Conservation (phyloP, 2,797 vertebrate genomes). For the Zenarchopterus dispar region DNA sequence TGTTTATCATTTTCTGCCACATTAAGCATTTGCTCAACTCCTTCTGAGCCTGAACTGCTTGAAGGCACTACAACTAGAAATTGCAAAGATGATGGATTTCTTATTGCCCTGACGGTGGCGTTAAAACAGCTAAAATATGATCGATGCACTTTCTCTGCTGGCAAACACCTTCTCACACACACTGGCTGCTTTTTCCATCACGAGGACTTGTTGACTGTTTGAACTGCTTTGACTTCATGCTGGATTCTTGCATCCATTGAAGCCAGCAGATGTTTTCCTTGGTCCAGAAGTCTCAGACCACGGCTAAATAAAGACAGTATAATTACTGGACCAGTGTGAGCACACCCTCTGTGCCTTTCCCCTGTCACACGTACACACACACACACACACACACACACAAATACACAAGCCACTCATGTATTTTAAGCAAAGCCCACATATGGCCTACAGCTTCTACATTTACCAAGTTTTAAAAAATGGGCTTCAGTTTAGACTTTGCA, state of each 20-base stretch:
- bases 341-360: slow-evolving; percentile 50
- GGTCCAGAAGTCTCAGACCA: slow-evolving; percentile 63
- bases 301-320: slow-evolving; percentile 75
- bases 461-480: slow-evolving; percentile 1
- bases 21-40: neutral
- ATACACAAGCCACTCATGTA: slow-evolving; percentile 30
- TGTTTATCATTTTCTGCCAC: neutral
- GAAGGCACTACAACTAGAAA: neutral
- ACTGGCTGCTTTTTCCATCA: neutral
- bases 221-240: slow-evolving; percentile 23
- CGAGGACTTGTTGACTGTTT: neutral
- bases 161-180: neutral
- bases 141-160: too few species aligned
- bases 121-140: too few species aligned
- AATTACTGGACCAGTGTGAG: slow-evolving; percentile 77
- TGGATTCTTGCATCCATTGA: slow-evolving; percentile 44
- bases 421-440: slow-evolving; percentile 22
- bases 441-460: slow-evolving; percentile 16
- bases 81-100: too few species aligned
- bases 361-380: slow-evolving; percentile 11
- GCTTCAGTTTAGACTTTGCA: neutral
- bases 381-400: slow-evolving; percentile 19
- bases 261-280: slow-evolving; percentile 67
- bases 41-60: neutral
- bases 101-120: too few species aligned